phyloP scores from a whole-genome alignment of 2,888 invertebrate species.

The Sphaeridia pumilis region DNA sequence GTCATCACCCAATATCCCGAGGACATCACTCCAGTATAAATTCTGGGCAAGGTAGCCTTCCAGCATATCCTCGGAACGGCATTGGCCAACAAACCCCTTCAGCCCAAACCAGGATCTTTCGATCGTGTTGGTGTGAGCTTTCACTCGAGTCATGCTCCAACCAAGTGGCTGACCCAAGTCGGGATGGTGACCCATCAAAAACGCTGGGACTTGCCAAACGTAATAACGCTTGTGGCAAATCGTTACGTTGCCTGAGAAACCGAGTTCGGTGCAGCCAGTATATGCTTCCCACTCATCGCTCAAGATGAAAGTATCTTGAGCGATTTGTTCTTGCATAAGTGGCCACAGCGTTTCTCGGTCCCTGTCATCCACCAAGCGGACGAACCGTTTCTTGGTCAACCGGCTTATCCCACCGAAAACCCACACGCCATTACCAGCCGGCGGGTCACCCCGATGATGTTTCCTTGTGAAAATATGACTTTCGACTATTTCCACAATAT shows the following conservation, averaged over 20 bases:
- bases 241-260: constrained; percentile 10
- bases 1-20: no score
- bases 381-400: neutral
- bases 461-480: constrained; percentile 14
- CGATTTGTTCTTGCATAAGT: constrained; percentile 4
- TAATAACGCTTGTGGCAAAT: constrained; percentile 9
- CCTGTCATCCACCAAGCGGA: neutral
- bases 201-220: constrained; percentile 1
- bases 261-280: neutral
- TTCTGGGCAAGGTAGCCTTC: no score
- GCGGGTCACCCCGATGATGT: constrained; percentile 15
- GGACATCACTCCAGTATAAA: no score
- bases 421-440: constrained; percentile 2
- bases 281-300: constrained; percentile 7
- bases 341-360: constrained; percentile 4
- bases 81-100: neutral
- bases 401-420: constrained; percentile 12
- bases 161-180: neutral
- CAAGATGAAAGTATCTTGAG: constrained; percentile 5
- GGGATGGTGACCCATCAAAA: neutral
- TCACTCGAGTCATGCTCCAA: neutral
- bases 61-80: no score
- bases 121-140: constrained; percentile 1
- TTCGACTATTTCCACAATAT: constrained; percentile 22
- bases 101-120: neutral